Conservation (phyloP, 2,888 invertebrate species). For the Sylvicola fuscatus region DNA sequence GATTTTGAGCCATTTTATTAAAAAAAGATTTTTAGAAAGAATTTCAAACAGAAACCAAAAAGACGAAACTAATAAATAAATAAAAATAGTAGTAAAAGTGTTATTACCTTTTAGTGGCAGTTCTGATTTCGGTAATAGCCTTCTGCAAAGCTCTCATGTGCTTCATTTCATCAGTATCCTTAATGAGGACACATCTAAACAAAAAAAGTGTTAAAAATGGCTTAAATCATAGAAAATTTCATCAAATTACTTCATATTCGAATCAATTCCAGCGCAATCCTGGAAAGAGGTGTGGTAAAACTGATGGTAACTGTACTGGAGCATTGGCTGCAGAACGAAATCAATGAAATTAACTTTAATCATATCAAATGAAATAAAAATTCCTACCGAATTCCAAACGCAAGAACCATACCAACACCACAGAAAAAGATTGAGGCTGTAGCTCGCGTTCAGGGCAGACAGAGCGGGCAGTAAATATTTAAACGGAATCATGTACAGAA, state of each 20-base stretch:
- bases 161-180: conserved; percentile 21
- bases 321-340: conserved; percentile 12
- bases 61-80: no score
- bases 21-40: no score
- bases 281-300: conserved; percentile 21
- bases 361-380: background rate
- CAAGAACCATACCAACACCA: conserved; percentile 25
- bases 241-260: conserved; percentile 17
- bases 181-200: conserved; percentile 20
- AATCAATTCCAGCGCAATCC: conserved; percentile 23
- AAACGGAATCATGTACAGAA: conserved; percentile 20
- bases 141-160: conserved; percentile 21
- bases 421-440: conserved; percentile 18
- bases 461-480: conserved; percentile 24
- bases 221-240: no score
- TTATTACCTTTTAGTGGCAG: background rate
- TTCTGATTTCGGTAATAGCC: conserved; percentile 19
- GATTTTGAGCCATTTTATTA: no score
- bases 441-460: conserved; percentile 23
- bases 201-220: background rate
- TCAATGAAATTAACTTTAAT: background rate
- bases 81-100: no score
- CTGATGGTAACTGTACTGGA: conserved; percentile 25
- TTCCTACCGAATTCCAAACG: conserved; percentile 21
- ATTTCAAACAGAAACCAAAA: no score